Base-by-base conservation (phyloP, 2,113 vertebrate species). In the Pteropus alecto region DNA sequence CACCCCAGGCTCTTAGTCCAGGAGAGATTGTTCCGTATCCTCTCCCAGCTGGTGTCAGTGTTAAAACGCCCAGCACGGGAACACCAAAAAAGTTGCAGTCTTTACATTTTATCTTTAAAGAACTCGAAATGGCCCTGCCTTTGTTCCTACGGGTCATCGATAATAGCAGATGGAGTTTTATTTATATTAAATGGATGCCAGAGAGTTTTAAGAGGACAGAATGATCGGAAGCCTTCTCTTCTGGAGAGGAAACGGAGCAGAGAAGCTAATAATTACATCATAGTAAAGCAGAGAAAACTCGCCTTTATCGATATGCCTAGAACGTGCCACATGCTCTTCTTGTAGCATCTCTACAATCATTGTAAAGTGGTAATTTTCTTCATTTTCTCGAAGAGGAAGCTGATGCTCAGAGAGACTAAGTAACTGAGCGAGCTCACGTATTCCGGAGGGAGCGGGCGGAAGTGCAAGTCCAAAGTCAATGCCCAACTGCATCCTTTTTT, bases 351-450 rank as follows among this genome's bases (percentile, higher is more conserved):
- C 94, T 67, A 76, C 18, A 71, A 10, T 41, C 93, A 86, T 41
- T 73, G 4, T 96, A 28, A 94, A 92, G 33, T 60, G 58, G 33
- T 67, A 5, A 89, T 90, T 91, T 70, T 74, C 21, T 88, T 87
- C 73, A 51, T 73, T 92, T 94, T 92, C 33, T n/a, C 70, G 10
- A 89, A 86, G 77, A 76, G 51, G 56, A 88, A 76, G 24, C 4
- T n/a, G 35, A 54, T 63, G 70, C 21, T 78, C 19, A 51, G 70
- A 89, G 41, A 87, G 89, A 18, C 21, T 70, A 22, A 38, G 10
- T 60, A 63, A 92, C 30, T 46, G 35, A 6, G 43, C 16, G 68
- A 46, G 38, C 24, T 68, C 19, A 48, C 18, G 1, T 9, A n/a
- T 51, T 16, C 26, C 3, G 4, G 2, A 30, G 13, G 12, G 6